Evolutionary conservation across 1,140 invertebrate genomes (phyloP).

Genomic region (Macrosteles quadrilineatus): DNA sequence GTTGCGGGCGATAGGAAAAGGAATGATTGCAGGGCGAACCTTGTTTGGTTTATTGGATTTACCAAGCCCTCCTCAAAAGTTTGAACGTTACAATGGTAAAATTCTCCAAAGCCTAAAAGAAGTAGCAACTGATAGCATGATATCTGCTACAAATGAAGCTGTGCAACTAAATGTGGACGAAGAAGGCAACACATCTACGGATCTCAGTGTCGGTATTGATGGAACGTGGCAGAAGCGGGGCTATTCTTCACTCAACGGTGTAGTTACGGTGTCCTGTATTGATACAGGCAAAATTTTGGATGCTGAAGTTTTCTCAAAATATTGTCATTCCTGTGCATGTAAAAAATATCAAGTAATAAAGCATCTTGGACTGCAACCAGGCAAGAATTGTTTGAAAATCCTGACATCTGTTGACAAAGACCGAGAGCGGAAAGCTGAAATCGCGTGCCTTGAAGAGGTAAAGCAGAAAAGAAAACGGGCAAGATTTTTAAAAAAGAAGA

Average conservation of each 20-base stretch:
- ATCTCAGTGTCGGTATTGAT: constrained; percentile 26
- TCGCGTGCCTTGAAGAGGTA: too few relatives aligned
- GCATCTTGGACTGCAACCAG: too few relatives aligned
- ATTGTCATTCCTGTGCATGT: constrained; percentile 28
- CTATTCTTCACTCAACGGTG: constrained; percentile 29
- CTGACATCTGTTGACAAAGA: too few relatives aligned
- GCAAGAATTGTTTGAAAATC: too few relatives aligned
- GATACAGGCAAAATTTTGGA: constrained; percentile 31
- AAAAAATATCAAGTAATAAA: neutral
- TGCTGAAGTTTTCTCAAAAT: constrained; percentile 28
- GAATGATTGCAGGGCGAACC: constrained; percentile 19
- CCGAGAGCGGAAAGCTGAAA: too few relatives aligned
- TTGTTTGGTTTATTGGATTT: constrained; percentile 24
- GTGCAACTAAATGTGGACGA: constrained; percentile 26
- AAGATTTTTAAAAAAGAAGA: too few relatives aligned
- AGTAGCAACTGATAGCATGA: constrained; percentile 27
- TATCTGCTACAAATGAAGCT: constrained; percentile 27
- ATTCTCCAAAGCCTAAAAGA: constrained; percentile 13
- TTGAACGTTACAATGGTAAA: constrained; percentile 18
- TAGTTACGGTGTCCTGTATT: constrained; percentile 30
- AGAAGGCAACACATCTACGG: neutral
- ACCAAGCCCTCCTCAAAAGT: constrained; percentile 22
- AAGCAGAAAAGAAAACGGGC: too few relatives aligned
- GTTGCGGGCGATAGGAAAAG: constrained; percentile 20
- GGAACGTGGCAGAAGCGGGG: constrained; percentile 32